Conservation (phyloP, 2,113 vertebrate genomes). For the Pelusios castaneus region DNA sequence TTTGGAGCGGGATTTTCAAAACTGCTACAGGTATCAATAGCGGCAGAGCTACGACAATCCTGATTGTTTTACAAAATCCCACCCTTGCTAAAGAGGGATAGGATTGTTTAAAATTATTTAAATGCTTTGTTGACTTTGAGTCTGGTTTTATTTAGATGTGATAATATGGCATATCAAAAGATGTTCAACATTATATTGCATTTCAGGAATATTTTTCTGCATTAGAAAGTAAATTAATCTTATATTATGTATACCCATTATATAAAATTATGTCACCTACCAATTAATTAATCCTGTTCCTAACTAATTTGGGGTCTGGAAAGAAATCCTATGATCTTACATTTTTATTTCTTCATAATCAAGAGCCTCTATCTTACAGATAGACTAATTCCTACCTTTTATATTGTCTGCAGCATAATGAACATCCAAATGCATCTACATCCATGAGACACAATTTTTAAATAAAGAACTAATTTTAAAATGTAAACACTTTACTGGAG, state of each 20-base stretch:
- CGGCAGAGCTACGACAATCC: not conserved
- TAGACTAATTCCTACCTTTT: not conserved
- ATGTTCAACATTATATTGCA: not conserved
- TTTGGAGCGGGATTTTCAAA: not conserved
- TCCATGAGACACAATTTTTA: conserved; percentile 12
- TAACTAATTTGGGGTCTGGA: not conserved
- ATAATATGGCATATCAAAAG: not conserved
- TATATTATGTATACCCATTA: not conserved
- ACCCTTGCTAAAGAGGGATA: not conserved
- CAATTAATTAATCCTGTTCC: not conserved
- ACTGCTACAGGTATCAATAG: not conserved
- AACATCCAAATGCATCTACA: conserved; percentile 2
- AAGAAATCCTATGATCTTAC: not conserved
- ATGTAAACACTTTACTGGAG: conserved; percentile 49
- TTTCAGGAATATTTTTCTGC: not conserved
- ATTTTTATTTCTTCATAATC: not conserved
- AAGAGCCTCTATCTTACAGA: not conserved
- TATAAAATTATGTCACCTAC: not conserved
- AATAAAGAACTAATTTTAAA: conserved; percentile 58
- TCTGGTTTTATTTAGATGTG: not conserved
- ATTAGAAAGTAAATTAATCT: not conserved
- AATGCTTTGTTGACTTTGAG: not conserved
- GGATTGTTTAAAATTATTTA: not conserved
- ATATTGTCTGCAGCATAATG: not conserved
- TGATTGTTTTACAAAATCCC: not conserved